Base-by-base conservation (phyloP, 2,797 vertebrate species). In the Chaetophractus vellerosus region DNA sequence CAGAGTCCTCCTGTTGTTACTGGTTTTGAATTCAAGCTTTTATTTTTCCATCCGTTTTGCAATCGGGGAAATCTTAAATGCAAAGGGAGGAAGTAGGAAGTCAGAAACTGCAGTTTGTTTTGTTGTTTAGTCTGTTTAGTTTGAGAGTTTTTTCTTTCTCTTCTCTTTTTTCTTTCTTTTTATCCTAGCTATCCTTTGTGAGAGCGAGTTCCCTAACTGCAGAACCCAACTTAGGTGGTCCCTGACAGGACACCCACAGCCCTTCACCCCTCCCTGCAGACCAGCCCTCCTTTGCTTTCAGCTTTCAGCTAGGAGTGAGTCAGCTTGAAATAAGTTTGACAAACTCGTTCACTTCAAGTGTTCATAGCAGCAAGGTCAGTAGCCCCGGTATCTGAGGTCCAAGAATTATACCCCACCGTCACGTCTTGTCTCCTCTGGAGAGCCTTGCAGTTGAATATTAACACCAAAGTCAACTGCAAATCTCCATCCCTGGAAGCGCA, bases 11-110 rank as follows among this genome's bases (percentile, higher is more conserved):
- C 59, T 55, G 6, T 18, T 38, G 38, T 66, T 31, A 28, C 23
- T 52, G 36, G 74, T 18, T 45, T 45, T 24, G 18, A 52, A 66
- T 87, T 94, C 21, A 86, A 87, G 52, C 55, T 33, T n/a, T 71
- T 63, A 31, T 61, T 96, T 92, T 19, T 72, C 86, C 81, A 24
- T 16, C 61, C 59, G 52, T 76, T 93, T 84, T 76, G 52, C 57
- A n/a, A 69, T 92, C 83, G 55, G 18, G 19, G 41, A 80, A 74
- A 50, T 38, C 57, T 83, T 69, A 48, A 21, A 26, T 48, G 68
- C 48, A 82, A 66, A 75, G 61, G 75, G 31, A 50, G 76, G 69
- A 75, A 94, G 33, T 55, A 64, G 38, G 10, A 88, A 85, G 50
- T 24, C 38, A 36, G 69, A 63, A 50, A 1, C 9, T 81, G 59